Evolutionary conservation across 1,140 invertebrate genomes (phyloP), one percentile per base, ranked within the genome.

Genomic region (Drosophila orosa): DNA sequence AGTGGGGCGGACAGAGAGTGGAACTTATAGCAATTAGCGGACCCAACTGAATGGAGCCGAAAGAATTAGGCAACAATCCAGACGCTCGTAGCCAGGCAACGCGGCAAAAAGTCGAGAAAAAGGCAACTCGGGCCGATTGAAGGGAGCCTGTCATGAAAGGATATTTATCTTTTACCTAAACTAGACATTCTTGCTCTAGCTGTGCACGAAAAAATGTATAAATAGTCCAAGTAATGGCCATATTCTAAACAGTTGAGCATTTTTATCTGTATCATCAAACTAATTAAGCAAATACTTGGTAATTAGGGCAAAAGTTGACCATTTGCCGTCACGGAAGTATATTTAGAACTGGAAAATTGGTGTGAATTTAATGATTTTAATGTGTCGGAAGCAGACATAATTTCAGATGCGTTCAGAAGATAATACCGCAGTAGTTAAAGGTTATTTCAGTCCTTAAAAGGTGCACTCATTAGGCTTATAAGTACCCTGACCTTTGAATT

Each of bases 1-100:
- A 35, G 12, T 5, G 17, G 17, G 17, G 5, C 19, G 44, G 35
- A 63, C 69, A 35, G 29, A 74, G 52, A 82, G 45, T 56, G 62
- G 50, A 68, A 66, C 39, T 85, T 65, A 80, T 58, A 55, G 66
- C 77, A 84, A 85, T 80, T 84, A 85, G 62, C 61, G 40, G 33
- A 57, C 48, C 47, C 44, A 76, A 80, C 58, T 81, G 66, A 56
- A 74, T 50, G 44, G 44, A 65, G 59, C 35, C 40, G 13, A 57
- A 52, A 24, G 56, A 73, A 73, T 73, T 61, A 61, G 71, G 50
- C 31, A 74, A 48, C 42, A 74, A 57, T 58, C 58, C 58, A 65
- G 27, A 35, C 22, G 29, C 33, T 31, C 17, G 71, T 73, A 27
- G 45, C 69, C 56, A n/a, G 56, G 56, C 67, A 73, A 73, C 56